Evolutionary conservation across 1,140 invertebrate genomes (phyloP).

Genomic region (Saccostrea cuccullata): DNA sequence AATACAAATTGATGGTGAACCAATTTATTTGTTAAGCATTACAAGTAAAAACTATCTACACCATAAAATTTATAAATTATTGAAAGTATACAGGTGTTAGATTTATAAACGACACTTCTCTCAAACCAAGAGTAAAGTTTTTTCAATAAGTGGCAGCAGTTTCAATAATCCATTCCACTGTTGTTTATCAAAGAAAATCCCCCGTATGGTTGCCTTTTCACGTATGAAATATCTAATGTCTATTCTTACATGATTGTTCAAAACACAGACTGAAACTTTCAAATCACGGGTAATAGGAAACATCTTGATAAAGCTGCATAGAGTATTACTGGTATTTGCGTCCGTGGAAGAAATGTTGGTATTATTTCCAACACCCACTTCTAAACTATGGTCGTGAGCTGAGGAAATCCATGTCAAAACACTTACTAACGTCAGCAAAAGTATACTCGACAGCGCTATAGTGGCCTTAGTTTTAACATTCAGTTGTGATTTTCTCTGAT

Average conservation of each 20-base stretch:
- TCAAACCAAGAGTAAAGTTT: neutral
- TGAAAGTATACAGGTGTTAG: too few relatives aligned
- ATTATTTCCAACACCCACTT: neutral
- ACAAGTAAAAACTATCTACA: too few relatives aligned
- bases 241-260: neutral
- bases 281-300: neutral
- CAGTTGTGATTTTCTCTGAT: too few relatives aligned
- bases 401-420: neutral
- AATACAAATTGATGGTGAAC: too few relatives aligned
- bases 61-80: too few relatives aligned
- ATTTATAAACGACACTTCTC: too few relatives aligned
- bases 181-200: slow-evolving; percentile 18
- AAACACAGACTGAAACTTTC: neutral
- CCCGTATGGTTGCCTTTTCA: slow-evolving; percentile 17
- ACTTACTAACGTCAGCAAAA: neutral
- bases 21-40: too few relatives aligned
- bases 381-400: neutral
- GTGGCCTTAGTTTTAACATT: too few relatives aligned
- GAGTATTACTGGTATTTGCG: neutral
- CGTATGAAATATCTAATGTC: slow-evolving; percentile 23
- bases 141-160: neutral
- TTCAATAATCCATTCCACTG: slow-evolving; percentile 19
- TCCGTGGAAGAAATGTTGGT: too few relatives aligned
- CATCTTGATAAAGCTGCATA: slow-evolving; percentile 10
- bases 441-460: too few relatives aligned